Base-by-base conservation (phyloP, 2,888 invertebrate species). In the Trichopoda pennipes region DNA sequence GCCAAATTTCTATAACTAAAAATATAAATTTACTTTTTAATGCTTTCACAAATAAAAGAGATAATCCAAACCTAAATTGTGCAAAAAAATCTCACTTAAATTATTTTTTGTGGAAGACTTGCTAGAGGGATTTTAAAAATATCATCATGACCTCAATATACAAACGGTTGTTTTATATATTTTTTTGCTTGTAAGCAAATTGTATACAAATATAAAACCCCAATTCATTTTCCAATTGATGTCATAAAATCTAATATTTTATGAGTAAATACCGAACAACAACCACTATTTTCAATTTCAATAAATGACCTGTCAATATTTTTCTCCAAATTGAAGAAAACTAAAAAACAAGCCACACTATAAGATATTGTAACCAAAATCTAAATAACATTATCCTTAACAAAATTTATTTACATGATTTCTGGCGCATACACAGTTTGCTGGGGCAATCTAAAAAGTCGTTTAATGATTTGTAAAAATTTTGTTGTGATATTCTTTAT, bases 221-320 rank as follows among this genome's bases (percentile, higher is more conserved):
- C 75, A 70, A 64, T 35, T 35, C 14, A 63, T 69, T 64, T 75
- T 6, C 42, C 28, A 74, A 70, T 64, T 80, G 63, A 58, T 60
- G 60, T 61, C 73, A 61, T 49, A 74, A 74, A 80, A 58, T 73
- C 42, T 63, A 69, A 63, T 32, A 64, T n/a, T 68, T 73, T 61
- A 68, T 63, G 55, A 44, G 19, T 17, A 21, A 8, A 68, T 77
- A 68, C 42, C 28, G 38, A 49, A 42, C 56, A 60, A 35, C 23
- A 69, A 64, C 53, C 70, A 66, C 74, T 75, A 78, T 63, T 60
- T 74, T 73, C 70, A 81, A 68, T 76, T 68, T 35, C 42, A 81
- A 74, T 74, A 60, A 70, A 61, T 51, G 47, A 58, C 55, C 44
- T 58, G 68, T 64, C 35, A 47, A 63, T 63, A 23, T 21, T 47